A percentile compares a stretch with the other conserved stretches of the same genome.
These are phyloP conservation scores for Epinephelus fuscoguttatus DNA, from an alignment of 2,113 vertebrate species.

Conservation along the genomic window DNA sequence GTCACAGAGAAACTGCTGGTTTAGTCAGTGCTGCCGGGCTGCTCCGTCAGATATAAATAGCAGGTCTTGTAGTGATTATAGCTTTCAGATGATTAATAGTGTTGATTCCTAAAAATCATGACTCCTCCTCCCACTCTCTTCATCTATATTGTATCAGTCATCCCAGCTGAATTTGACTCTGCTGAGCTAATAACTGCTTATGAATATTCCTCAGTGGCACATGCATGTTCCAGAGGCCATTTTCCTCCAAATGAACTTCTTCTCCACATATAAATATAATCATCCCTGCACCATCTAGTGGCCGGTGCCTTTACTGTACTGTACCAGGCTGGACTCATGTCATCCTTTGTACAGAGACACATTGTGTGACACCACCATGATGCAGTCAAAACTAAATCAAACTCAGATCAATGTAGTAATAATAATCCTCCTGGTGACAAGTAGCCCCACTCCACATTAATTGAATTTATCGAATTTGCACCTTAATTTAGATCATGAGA, in stretches of 20 bases:
- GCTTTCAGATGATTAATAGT: slow-evolving; percentile 53
- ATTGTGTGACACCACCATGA: slow-evolving; percentile 11
- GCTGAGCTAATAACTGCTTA: slow-evolving; percentile 45
- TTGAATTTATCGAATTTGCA: slow-evolving; percentile 57
- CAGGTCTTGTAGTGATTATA: slow-evolving; percentile 48
- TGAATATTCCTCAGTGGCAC: slow-evolving; percentile 28
- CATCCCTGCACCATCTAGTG: slow-evolving; percentile 72
- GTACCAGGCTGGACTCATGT: slow-evolving; percentile 2
- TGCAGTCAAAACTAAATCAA: slow-evolving; percentile 57
- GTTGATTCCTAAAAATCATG: slow-evolving; percentile 41
- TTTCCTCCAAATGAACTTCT: slow-evolving; percentile 35
- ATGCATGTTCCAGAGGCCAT: slow-evolving; percentile 41
- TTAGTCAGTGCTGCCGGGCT: slow-evolving; percentile 12
- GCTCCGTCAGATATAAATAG: slow-evolving; percentile 61
- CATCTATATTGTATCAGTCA: slow-evolving; percentile 42
- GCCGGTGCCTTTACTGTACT: slow-evolving; percentile 33
- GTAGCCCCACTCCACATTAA: slow-evolving; percentile 38
- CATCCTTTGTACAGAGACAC: slow-evolving; percentile 31
- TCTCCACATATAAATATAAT: neutral
- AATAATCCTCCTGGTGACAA: neutral
- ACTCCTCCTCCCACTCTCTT: slow-evolving; percentile 36
- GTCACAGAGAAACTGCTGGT: slow-evolving; percentile 25
- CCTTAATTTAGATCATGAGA: slow-evolving; percentile 52
- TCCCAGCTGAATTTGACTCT: slow-evolving; percentile 41
- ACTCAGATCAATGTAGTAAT: slow-evolving; percentile 54